These are phyloP conservation scores for Podarcis raffonei DNA, from an alignment of 2,113 vertebrate species.

Conservation along the genomic window DNA sequence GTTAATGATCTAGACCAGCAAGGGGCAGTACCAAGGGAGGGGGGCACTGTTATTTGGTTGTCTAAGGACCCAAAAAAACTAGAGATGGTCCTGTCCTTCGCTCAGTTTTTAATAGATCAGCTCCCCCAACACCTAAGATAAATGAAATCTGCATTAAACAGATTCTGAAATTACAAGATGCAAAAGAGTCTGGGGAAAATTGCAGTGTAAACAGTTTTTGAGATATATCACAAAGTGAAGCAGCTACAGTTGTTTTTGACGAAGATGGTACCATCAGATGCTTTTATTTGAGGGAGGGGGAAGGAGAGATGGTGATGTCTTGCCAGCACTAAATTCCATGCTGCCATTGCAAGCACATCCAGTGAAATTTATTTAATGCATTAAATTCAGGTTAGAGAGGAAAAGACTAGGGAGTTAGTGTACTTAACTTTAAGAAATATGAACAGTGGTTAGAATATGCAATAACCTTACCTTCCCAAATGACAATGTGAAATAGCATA, in stretches of 20 bases:
- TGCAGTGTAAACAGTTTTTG: constrained; percentile 7
- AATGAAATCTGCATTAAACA: neutral
- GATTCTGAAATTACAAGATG: neutral
- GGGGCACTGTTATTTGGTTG: no score
- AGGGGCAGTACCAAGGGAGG: no score
- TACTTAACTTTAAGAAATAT: constrained; percentile 5
- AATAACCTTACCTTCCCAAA: neutral
- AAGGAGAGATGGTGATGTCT: constrained; percentile 1
- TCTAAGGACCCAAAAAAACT: no score
- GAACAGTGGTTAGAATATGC: neutral
- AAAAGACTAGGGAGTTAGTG: neutral
- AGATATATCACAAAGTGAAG: neutral
- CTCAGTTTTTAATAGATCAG: neutral
- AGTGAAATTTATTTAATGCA: constrained; percentile 26
- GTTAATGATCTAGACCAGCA: no score
- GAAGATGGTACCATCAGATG: neutral
- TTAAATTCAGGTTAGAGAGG: constrained; percentile 31
- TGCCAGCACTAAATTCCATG: constrained; percentile 17
- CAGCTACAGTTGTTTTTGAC: neutral
- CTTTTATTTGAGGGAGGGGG: constrained; percentile 18
- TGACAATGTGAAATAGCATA: neutral
- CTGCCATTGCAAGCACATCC: constrained; percentile 6
- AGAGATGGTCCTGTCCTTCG: neutral
- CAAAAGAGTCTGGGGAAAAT: constrained; percentile 4
- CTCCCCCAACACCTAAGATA: neutral